These are phyloP conservation scores for Orthosia gracilis DNA, from an alignment of 2,888 invertebrate genomes.

Conservation along the genomic window DNA sequence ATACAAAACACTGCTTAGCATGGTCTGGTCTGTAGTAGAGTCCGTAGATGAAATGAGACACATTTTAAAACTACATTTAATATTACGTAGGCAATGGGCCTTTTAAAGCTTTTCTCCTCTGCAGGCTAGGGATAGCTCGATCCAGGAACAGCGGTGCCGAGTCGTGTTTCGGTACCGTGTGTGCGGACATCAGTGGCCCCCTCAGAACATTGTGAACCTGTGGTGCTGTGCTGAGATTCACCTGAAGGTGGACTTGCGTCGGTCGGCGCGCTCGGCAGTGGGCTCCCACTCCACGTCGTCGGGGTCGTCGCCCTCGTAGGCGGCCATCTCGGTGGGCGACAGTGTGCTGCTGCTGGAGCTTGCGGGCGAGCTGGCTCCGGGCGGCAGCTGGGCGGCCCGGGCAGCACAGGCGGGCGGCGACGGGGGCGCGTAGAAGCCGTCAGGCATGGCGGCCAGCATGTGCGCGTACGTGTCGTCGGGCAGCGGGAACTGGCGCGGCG, in stretches of 20 bases:
- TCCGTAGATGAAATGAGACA: slow-evolving; percentile 30
- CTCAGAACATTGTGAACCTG: slow-evolving; percentile 32
- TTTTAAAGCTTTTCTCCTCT: slow-evolving; percentile 60
- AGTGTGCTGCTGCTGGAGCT: slow-evolving; percentile 66
- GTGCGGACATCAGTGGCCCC: slow-evolving; percentile 13
- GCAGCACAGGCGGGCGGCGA: slow-evolving; percentile 9
- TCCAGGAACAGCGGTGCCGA: slow-evolving; percentile 18
- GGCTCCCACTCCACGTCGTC: slow-evolving; percentile 96
- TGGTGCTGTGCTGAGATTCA: slow-evolving; percentile 59
- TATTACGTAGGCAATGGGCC: slow-evolving; percentile 55
- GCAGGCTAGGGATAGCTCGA: slow-evolving; percentile 36
- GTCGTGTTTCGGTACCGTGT: slow-evolving; percentile 16
- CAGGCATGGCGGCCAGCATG: slow-evolving; percentile 94
- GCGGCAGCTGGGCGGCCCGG: slow-evolving; percentile 26
- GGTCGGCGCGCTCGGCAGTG: slow-evolving; percentile 78
- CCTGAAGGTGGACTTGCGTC: slow-evolving; percentile 78
- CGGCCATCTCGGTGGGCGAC: slow-evolving; percentile 78
- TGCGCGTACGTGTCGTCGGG: slow-evolving; percentile 93
- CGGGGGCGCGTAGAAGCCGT: slow-evolving; percentile 88
- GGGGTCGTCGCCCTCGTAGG: slow-evolving; percentile 95
- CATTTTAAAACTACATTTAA: slow-evolving; percentile 47
- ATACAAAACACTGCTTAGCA: slow-evolving; percentile 36
- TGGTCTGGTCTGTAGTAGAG: slow-evolving; percentile 17
- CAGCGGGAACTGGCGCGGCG: slow-evolving; percentile 94
- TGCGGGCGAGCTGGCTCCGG: slow-evolving; percentile 63